phyloP scores from a whole-genome alignment of 2,113 vertebrate genomes.

The Carlito syrichta region DNA sequence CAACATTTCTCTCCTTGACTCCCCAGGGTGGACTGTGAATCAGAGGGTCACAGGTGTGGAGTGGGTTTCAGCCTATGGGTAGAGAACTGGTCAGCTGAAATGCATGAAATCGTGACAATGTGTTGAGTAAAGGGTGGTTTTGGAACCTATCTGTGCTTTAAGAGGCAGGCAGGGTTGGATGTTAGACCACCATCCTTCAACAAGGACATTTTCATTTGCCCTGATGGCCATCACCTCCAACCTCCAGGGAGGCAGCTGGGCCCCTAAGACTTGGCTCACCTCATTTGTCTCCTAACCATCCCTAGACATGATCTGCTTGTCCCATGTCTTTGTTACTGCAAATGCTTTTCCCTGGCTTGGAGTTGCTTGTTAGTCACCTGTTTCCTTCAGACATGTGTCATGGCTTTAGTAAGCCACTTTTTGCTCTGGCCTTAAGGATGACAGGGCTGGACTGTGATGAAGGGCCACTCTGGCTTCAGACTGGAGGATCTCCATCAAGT shows the following conservation, averaged over 20 bases:
- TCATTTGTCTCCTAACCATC: not conserved
- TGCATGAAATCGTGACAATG: rapidly evolving
- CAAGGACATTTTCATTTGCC: no score
- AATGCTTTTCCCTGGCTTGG: not conserved
- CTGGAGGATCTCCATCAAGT: not conserved
- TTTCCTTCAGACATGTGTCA: not conserved
- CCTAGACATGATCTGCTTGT: no score
- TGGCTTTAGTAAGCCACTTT: not conserved
- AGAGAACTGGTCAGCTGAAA: not conserved
- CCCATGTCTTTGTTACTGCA: not conserved
- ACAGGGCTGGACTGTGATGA: not conserved
- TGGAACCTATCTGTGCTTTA: not conserved
- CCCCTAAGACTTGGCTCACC: not conserved
- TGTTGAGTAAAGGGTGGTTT: not conserved
- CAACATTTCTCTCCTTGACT: not conserved
- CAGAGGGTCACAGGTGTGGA: not conserved
- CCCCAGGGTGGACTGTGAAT: not conserved
- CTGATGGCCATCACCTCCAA: rapidly evolving
- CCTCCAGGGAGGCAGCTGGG: not conserved
- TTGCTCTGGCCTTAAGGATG: not conserved
- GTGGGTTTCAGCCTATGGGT: not conserved
- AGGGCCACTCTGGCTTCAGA: not conserved
- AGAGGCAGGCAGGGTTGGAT: not conserved
- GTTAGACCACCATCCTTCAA: rapidly evolving
- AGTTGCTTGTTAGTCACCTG: no score